Percentiles rank a stretch among this genome's conserved stretches.
phyloP scores from a whole-genome alignment of 2,888 invertebrate genomes.

The Amblyjoppa fuscipennis region DNA sequence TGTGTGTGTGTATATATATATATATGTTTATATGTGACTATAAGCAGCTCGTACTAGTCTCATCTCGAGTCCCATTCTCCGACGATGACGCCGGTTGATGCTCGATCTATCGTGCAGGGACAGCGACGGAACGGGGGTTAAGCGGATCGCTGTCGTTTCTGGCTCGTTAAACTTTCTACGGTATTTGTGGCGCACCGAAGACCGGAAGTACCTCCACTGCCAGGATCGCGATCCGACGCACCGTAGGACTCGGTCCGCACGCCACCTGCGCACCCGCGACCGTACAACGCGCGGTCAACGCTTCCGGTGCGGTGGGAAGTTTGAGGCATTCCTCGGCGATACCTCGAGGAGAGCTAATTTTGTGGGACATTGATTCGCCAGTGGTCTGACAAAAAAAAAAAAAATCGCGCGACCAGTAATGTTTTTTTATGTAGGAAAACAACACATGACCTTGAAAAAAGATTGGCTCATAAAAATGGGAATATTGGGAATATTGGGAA shows the following conservation, averaged over 20 bases:
- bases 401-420: no score
- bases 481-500: no score
- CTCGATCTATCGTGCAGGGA: slow-evolving; percentile 7
- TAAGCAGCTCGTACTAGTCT: neutral
- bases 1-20: neutral
- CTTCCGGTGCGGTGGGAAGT: slow-evolving; percentile 3
- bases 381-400: no score
- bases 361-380: neutral
- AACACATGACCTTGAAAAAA: no score
- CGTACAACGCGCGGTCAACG: neutral
- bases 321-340: neutral
- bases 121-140: neutral
- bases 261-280: no score
- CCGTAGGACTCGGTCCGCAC: neutral
- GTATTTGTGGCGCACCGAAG: neutral
- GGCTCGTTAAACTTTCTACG: slow-evolving; percentile 21
- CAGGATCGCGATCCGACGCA: slow-evolving; percentile 7
- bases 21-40: neutral
- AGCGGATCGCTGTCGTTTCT: slow-evolving; percentile 12
- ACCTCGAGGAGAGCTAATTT: neutral
- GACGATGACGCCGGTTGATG: slow-evolving; percentile 1
- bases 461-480: no score
- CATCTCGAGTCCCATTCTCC: slow-evolving; percentile 6
- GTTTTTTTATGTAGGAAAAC: no score
- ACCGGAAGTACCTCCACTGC: slow-evolving; percentile 16